A percentile compares a stretch with the other conserved stretches of the same genome.
Evolutionary conservation across 2,888 invertebrate genomes (phyloP).

Genomic region (Calameuta pallipes): DNA sequence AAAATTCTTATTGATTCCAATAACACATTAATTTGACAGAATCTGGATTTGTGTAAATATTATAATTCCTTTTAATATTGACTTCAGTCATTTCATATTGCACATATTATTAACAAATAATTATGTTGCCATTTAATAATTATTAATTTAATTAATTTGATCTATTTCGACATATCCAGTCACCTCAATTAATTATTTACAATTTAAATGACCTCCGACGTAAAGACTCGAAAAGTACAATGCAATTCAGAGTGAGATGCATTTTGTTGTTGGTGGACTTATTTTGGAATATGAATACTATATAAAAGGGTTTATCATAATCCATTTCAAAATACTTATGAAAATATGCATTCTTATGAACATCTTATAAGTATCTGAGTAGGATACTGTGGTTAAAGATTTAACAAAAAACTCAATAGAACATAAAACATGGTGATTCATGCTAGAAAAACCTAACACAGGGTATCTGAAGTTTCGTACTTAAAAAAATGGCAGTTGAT

Average conservation of each 20-base stretch:
- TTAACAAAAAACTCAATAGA: too few relatives aligned
- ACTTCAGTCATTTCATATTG: not conserved
- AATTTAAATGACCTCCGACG: slow-evolving; percentile 2
- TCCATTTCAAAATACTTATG: not conserved
- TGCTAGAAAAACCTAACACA: not conserved
- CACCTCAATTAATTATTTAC: not conserved
- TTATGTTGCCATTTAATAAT: not conserved
- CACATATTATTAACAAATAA: not conserved
- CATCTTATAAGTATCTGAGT: not conserved
- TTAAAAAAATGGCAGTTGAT: not conserved
- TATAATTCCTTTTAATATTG: not conserved
- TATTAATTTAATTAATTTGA: not conserved
- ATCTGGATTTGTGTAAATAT: not conserved
- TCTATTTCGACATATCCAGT: not conserved
- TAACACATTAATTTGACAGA: not conserved
- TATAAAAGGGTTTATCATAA: not conserved
- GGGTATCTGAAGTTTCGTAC: not conserved
- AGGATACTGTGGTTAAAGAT: not conserved
- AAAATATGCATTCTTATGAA: not conserved
- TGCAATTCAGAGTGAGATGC: not conserved
- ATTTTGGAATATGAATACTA: not conserved
- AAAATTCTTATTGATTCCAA: slow-evolving; percentile 3
- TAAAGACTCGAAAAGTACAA: not conserved
- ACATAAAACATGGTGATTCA: not conserved
- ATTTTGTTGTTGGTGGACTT: slow-evolving; percentile 11